Evolutionary conservation across 2,888 invertebrate species (phyloP), one percentile per base, ranked within the genome.

Genomic region (Parascotia fuliginaria): DNA sequence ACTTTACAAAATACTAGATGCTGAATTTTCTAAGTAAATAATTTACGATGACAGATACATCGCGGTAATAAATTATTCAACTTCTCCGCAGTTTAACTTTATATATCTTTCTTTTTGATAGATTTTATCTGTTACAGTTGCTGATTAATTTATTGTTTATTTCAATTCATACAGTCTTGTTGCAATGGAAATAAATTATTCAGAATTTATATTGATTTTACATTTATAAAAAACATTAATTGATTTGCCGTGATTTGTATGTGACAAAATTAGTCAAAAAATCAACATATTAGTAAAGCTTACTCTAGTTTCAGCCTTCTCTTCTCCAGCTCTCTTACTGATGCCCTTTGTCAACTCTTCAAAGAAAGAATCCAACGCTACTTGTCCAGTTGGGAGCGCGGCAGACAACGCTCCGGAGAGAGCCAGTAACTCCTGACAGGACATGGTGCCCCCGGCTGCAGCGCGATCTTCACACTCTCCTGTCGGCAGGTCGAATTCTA

Each of bases 331-430:
- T 49, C 92, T 73, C 59, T 92, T 92, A 60, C 89, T 87, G 69
- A 94, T 95, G 62, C 96, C 96, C 77, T 96, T 96, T 7, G 96
- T 95, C 37, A 97, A 90, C 39, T 96, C 96, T 74, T 95, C 95
- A 74, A 97, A 95, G 84, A 97, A 96, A 0, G 96, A 95, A 77
- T 97, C 96, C 40, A 97, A 87, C 9, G 96, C 96, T 33, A 96
- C 94, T 82, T 96, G 97, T 13, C 97, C 97, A 3, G 98, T 97
- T 1, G 98, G 97, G 55, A 98, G 87, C 0, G 98, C 97, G 0
- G 98, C 98, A 56, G 97, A 97, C 44, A 98, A 94, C 0, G 98
- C 98, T 7, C 98, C 98, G 39, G 97, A 96, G 43, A 98, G 93
- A n/a, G 98, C 98, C 51, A 98, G 92, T 19, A 98, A 93, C 86